These are phyloP conservation scores for Pachypeltis micranthus DNA, from an alignment of 1,140 invertebrate genomes.

Conservation along the genomic window DNA sequence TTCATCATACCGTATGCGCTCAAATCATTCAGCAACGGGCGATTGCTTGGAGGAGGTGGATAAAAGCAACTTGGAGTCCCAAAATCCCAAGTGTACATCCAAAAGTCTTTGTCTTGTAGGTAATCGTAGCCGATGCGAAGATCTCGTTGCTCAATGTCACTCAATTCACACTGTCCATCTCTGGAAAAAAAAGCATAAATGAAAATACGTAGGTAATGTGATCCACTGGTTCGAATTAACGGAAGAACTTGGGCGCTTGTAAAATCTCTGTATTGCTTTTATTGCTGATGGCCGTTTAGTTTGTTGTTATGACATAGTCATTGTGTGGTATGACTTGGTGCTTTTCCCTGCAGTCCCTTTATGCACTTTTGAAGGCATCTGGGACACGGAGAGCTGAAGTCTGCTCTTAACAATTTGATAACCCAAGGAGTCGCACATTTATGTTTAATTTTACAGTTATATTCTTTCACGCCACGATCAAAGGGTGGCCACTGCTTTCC, in stretches of 20 bases:
- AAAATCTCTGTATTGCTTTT: neutral
- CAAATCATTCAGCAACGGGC: slow-evolving; percentile 9
- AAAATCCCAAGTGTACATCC: slow-evolving; percentile 52
- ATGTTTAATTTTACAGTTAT: no score
- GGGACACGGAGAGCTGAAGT: no score
- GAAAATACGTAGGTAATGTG: slow-evolving; percentile 5
- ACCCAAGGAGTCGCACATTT: no score
- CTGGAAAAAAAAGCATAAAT: slow-evolving; percentile 16
- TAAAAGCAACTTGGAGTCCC: slow-evolving; percentile 35
- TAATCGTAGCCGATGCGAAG: slow-evolving; percentile 53
- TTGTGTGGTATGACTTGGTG: no score
- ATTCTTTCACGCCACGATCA: no score
- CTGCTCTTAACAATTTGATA: no score
- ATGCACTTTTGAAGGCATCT: no score
- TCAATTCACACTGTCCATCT: slow-evolving; percentile 49
- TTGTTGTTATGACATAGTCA: no score
- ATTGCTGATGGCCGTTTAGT: neutral
- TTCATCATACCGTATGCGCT: neutral
- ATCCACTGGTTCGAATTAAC: neutral
- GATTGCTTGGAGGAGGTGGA: slow-evolving; percentile 21
- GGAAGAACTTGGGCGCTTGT: neutral
- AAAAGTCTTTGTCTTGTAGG: slow-evolving; percentile 40
- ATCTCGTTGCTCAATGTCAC: slow-evolving; percentile 54
- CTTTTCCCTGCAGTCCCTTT: no score
- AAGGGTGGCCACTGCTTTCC: no score